Evolutionary conservation across 2,797 vertebrate species (phyloP), one percentile per base, ranked within the genome.

Genomic region (Molothrus aeneus): DNA sequence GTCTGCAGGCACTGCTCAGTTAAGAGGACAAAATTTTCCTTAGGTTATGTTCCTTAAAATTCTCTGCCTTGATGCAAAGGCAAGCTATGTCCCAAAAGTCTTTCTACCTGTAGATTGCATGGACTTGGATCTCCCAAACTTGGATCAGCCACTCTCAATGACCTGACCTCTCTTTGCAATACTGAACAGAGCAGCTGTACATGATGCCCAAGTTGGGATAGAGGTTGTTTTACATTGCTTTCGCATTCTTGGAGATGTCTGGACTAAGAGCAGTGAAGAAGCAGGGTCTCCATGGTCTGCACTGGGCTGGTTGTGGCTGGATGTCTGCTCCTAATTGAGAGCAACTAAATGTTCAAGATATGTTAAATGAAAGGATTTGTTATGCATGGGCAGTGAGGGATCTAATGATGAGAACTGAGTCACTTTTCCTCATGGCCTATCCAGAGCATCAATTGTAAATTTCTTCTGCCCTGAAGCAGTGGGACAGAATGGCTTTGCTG

Each of bases 391-490:
- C 56, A 84, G 28, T 26, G 71, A 83, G 42, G 31, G 45, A 64
- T 68, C 84, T 91, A 82, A 89, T 43, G 59, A 70, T 70, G 56
- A 63, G 61, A 95, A 93, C n/a, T 15, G 60, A 86, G 59, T 90
- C 63, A 50, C 68, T 95, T 85, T 84, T 87, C 77, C 48, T 86
- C 51, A 48, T 47, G 17, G 31, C 65, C 59, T 91, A 59, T 60
- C 64, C 65, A 60, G 68, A 80, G 26, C 45, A 90, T 48, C 31
- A 72, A 1, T 47, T 71, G 73, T 64, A 92, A 85, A 91, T 36
- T 68, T 82, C 87, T 94, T 91, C 75, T 90, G 65, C 65, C 85
- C 69, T 68, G 57, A 29, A 88, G 90, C 69, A 90, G 53, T 26
- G 53, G 71, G 50, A 80, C 51, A 72, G 57, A 86, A 93, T 43